Base-by-base conservation (phyloP, 2,888 invertebrate species). In the Meliscaeva auricollis region DNA sequence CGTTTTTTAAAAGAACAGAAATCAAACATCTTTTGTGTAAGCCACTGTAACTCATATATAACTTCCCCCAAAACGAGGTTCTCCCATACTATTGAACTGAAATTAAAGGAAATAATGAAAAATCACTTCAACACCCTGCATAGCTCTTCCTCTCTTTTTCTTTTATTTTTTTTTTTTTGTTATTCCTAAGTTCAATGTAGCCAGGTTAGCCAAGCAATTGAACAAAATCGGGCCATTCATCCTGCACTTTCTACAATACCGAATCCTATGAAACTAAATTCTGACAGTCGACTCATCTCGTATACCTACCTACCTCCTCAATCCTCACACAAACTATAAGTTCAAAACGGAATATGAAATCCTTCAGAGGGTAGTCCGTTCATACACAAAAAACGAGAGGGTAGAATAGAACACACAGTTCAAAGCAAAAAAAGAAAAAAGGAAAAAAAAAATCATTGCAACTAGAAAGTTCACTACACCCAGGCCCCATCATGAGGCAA, bases 391-490 rank as follows among this genome's bases (percentile, higher is more conserved):
- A 62, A 22, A 32, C 11, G 13, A 44, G 22, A 50, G 38, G 70
- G 46, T 58, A 20, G 20, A 64, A n/a, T 6, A 52, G 5, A 3
- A 32, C 20, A 20, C 35, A 22, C 11, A 2, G 38, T 13, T 11
- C 38, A 38, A 7, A 38, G 11, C 5, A 3, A 11, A 4, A 3
- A 15, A 8, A 30, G 4, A 15, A 30, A 56, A 56, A 20, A 11
- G 9, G 48, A 48, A 75, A 58, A 6, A 46, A 38, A 60, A 60
- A 60, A 22, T 15, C n/a, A 9, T 30, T 64, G 17, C 72, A 72
- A 56, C 72, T 56, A 64, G 70, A 83, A 79, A 79, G 83, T 83
- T 83, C 83, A 83, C 79, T 83, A 79, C 74, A 83, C 83, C 74
- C 78, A 74, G 56, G 26, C 46, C 54, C 30, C 30, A 30, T 5